phyloP scores from a whole-genome alignment of 2,113 vertebrate species.

The Sinocyclocheilus anshuiensis region DNA sequence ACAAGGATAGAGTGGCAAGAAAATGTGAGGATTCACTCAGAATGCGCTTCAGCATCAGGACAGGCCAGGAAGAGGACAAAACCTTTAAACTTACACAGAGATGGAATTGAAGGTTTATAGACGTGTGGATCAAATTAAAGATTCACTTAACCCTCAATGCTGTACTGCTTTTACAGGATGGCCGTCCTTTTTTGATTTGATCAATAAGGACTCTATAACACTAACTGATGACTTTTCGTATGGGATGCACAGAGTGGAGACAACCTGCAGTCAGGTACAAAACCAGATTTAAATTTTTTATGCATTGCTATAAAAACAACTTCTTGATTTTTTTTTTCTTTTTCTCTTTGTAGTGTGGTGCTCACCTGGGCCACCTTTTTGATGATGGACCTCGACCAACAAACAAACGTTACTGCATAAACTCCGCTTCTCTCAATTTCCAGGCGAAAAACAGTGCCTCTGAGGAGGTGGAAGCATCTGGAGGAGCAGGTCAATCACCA shows the following conservation, averaged over 20 bases:
- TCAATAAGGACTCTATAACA: constrained; percentile 80
- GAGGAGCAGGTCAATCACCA: constrained; percentile 33
- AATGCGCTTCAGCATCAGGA: constrained; percentile 36
- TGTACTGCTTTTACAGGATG: constrained; percentile 80
- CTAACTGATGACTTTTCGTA: constrained; percentile 87
- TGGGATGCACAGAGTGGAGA: constrained; percentile 93
- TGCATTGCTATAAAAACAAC: background rate
- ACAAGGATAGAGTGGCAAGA: constrained; percentile 44
- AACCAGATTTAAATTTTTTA: background rate
- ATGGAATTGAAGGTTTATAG: background rate
- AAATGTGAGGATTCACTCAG: constrained; percentile 50
- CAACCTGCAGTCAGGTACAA: constrained; percentile 89
- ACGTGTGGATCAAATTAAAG: background rate
- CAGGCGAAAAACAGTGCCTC: constrained; percentile 40
- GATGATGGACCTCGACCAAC: constrained; percentile 94
- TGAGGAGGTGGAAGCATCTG: constrained; percentile 13
- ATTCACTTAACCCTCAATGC: background rate
- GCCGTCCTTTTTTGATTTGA: constrained; percentile 92
- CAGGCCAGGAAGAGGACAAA: background rate
- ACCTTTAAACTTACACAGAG: background rate
- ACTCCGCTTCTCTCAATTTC: constrained; percentile 87
- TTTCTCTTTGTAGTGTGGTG: constrained; percentile 84
- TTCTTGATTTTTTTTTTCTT: too few species aligned
- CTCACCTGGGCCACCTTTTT: constrained; percentile 96
- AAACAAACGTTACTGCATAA: constrained; percentile 95